These are phyloP conservation scores for mouse (Mus musculus) DNA, from an alignment of 2,113 vertebrate species.

Conservation along the genomic window GRCm39 chrX:91878001-91878500, in stretches of 20 bases:
- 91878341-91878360: too few relatives aligned
- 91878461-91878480: background rate
- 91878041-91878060: background rate
- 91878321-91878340: too few relatives aligned
- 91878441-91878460: background rate
- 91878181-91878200: background rate
- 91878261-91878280: too few relatives aligned
- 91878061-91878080: background rate
- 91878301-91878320: too few relatives aligned
- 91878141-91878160: slow-evolving; percentile 8
- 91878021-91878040: background rate
- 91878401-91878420: too few relatives aligned
- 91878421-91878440: background rate
- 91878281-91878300: too few relatives aligned
- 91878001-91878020: background rate
- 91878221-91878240: background rate
- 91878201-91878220: background rate
- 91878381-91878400: too few relatives aligned
- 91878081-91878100: background rate
- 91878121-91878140: background rate
- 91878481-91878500: background rate
- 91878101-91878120: background rate
- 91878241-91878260: too few relatives aligned
- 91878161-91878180: background rate
- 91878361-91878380: too few relatives aligned